Evolutionary conservation across 2,797 vertebrate species (phyloP), one percentile per base, ranked within the genome.

Genomic region (Oreonectes daqikongensis): DNA sequence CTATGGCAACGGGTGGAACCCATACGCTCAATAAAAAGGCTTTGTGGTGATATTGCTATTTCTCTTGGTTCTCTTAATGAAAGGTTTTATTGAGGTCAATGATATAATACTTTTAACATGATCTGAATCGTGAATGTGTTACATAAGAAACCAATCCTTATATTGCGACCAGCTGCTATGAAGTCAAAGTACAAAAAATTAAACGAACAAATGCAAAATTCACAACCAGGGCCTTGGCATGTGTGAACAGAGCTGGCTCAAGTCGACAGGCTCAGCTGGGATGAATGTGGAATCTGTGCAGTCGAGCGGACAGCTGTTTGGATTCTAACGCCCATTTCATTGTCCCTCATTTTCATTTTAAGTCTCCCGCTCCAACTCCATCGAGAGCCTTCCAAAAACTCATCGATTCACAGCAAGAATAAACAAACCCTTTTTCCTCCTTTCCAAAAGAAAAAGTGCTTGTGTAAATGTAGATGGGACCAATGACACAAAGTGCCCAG

Each of bases 1-100:
- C 61, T 15, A 52, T 71, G 48, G 64, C 65, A 79, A 82, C 77
- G 70, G 20, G 79, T 59, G 5, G 38, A 32, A 42, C 40, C 40
- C 28, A 48, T 60, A 67, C 9, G 18, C n/a, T 68, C 53, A 52
- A 69, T 57, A 59, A 59, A 75, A 59, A 68, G 28, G 74, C 53
- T 60, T 60, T 50, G 42, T 59, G 15, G 14, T 61, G 5, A 40
- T 77, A 64, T 30, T 72, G 65, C 69, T 60, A 2, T 60, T 78
- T 48, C 20, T 68, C 3, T 24, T 53, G 69, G 63, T 69, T 68
- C 40, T 68, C 59, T 60, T 59, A 75, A 71, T 52, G 5, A 20
- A 61, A 30, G 42, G 5, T 28, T 69, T 59, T 24, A 35, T 17
- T 71, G 50, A 77, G 69, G 68, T 73, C 15, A 61, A 40, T 40